Percentiles rank a stretch among this genome's conserved stretches.
Evolutionary conservation across 2,113 vertebrate genomes (phyloP).

Genomic region (Sardina pilchardus): DNA sequence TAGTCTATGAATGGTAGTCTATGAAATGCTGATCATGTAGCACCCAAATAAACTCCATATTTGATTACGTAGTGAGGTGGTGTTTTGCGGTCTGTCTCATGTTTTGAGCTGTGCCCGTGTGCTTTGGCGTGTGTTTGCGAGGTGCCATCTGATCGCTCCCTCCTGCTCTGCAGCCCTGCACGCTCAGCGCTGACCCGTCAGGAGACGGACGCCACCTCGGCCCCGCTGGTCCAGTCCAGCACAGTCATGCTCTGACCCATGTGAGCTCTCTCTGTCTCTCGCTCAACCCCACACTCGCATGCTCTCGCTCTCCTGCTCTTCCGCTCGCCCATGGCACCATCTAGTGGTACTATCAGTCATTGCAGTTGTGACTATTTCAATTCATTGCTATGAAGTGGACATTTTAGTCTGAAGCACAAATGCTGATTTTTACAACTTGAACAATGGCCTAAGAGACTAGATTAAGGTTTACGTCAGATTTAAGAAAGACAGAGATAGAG

Average conservation of each 20-base stretch:
- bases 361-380: too few species aligned
- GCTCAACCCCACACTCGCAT: constrained; percentile 26
- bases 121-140: neutral
- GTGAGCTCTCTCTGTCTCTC: constrained; percentile 52
- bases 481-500: neutral
- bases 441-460: neutral
- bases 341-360: constrained; percentile 33
- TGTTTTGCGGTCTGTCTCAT: neutral
- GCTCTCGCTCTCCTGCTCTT: constrained; percentile 30
- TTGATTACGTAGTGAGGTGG: neutral
- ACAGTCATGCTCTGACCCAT: constrained; percentile 39
- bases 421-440: neutral
- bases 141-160: neutral
- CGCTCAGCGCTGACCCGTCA: neutral
- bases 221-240: neutral
- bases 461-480: neutral
- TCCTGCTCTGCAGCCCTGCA: neutral
- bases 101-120: neutral
- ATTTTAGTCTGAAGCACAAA: neutral
- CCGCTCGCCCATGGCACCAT: constrained; percentile 38
- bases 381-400: neutral
- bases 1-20: neutral
- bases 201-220: neutral
- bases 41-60: too few species aligned
- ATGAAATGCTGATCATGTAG: too few species aligned